Percentiles rank a stretch among this genome's conserved stretches.
Evolutionary conservation across 2,113 vertebrate species (phyloP).

Genomic region (Podarcis raffonei): DNA sequence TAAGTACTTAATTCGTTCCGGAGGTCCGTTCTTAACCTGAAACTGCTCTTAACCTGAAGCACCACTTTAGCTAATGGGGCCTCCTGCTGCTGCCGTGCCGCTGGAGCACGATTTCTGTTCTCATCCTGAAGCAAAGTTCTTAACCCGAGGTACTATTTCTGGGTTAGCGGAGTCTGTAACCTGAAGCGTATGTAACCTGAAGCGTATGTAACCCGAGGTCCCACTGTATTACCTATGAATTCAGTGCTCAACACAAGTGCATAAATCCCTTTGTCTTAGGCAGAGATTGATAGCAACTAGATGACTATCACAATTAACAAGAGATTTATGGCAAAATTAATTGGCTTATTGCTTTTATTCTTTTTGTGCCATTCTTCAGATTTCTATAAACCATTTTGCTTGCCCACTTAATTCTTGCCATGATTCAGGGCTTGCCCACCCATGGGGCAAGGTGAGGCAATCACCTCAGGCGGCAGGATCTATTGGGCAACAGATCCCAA

Average conservation of each 20-base stretch:
- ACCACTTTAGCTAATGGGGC: too few relatives aligned
- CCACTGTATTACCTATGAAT: constrained; percentile 39
- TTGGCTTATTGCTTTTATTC: constrained; percentile 45
- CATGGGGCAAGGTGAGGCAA: background rate
- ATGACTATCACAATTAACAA: constrained; percentile 65
- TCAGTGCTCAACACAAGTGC: constrained; percentile 63
- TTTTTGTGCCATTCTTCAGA: constrained; percentile 36
- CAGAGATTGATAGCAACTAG: constrained; percentile 70
- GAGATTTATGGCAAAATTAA: constrained; percentile 59
- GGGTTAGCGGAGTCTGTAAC: too few relatives aligned
- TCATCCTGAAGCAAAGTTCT: too few relatives aligned
- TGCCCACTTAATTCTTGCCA: constrained; percentile 41
- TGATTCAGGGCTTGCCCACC: background rate
- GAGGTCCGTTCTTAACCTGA: too few relatives aligned
- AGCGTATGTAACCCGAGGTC: too few relatives aligned
- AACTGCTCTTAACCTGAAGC: too few relatives aligned
- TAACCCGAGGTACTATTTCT: too few relatives aligned
- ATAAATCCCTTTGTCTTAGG: constrained; percentile 64
- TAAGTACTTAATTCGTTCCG: too few relatives aligned
- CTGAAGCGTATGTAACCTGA: too few relatives aligned
- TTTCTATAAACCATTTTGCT: constrained; percentile 51
- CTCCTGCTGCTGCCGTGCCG: accelerated
- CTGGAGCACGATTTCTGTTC: too few relatives aligned
- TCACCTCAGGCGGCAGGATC: background rate
- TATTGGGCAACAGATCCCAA: too few relatives aligned